phyloP scores from a whole-genome alignment of 2,797 vertebrate genomes.

The Enteromius treurensis region DNA sequence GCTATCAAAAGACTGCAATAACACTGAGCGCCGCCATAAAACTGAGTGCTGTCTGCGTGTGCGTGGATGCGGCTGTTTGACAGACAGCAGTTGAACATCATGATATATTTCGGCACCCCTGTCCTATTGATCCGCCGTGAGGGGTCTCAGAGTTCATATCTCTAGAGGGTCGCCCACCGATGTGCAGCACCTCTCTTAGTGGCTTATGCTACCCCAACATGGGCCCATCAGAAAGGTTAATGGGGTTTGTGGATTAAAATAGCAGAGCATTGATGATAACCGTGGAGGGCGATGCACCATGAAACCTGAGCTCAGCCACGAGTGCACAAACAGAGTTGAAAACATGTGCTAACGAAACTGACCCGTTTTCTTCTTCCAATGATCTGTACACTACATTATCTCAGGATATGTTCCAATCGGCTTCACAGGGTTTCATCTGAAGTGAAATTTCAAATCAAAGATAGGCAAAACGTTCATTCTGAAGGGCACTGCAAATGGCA shows the following conservation, averaged over 20 bases:
- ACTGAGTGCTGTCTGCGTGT: conserved; percentile 73
- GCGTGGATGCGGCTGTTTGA: conserved; percentile 63
- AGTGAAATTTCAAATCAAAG: conserved; percentile 7
- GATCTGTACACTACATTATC: conserved; percentile 76
- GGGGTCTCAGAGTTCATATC: conserved; percentile 71
- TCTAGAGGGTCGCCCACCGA: conserved; percentile 68
- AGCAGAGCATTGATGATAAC: conserved; percentile 23
- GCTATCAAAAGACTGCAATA: conserved; percentile 86
- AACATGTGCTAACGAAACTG: conserved; percentile 76
- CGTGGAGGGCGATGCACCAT: background rate
- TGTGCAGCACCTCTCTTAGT: conserved; percentile 39
- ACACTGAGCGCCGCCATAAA: conserved; percentile 81
- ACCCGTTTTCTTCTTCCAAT: conserved; percentile 75
- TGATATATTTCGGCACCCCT: conserved; percentile 79
- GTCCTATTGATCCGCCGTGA: conserved; percentile 78
- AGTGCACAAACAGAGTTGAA: conserved; percentile 65
- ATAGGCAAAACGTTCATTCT: background rate
- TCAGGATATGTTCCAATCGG: conserved; percentile 37
- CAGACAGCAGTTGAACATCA: conserved; percentile 73
- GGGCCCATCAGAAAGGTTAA: conserved; percentile 7
- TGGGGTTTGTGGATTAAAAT: conserved; percentile 32
- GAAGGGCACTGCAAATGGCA: conserved; percentile 9
- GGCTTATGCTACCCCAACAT: conserved; percentile 50
- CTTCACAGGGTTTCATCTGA: conserved; percentile 24
- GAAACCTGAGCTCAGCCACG: conserved; percentile 56